Percentiles rank a stretch among this genome's conserved stretches.
Evolutionary conservation across 2,888 invertebrate species (phyloP).

Genomic region (Saturnia pavonia): DNA sequence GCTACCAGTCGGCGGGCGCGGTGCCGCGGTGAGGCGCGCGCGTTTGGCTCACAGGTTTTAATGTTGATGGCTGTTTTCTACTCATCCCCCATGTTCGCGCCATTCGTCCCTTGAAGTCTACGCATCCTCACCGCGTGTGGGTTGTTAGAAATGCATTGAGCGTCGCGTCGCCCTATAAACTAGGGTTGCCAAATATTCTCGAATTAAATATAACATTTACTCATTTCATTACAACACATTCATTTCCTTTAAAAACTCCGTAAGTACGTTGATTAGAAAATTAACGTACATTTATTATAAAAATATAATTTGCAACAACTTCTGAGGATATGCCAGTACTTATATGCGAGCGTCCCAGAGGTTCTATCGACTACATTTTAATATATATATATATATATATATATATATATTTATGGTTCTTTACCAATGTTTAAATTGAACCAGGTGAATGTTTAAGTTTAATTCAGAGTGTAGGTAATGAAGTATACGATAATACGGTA

Average conservation of each 20-base stretch:
- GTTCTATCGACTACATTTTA: not conserved
- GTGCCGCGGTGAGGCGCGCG: too few species aligned
- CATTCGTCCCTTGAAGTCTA: conserved; percentile 27
- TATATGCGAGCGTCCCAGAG: not conserved
- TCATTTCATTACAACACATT: too few species aligned
- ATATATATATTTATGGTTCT: not conserved
- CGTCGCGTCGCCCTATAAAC: conserved; percentile 4
- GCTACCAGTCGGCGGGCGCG: not conserved
- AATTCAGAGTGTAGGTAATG: not conserved
- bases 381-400: too few species aligned
- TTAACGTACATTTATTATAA: too few species aligned
- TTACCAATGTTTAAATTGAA: not conserved
- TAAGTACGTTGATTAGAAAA: too few species aligned
- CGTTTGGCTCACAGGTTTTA: conserved; percentile 24
- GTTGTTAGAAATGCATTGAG: conserved; percentile 13
- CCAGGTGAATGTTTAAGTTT: not conserved
- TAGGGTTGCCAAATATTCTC: not conserved
- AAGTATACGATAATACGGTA: not conserved
- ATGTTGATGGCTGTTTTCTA: conserved; percentile 28
- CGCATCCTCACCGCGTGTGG: conserved; percentile 5
- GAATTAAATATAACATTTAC: not conserved
- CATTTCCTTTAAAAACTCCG: too few species aligned
- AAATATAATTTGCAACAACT: not conserved
- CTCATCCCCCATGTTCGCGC: conserved; percentile 35
- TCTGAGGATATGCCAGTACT: not conserved